These are phyloP conservation scores for Drosophila buzzatii DNA, from an alignment of 2,888 invertebrate species.

Conservation along the genomic window DNA sequence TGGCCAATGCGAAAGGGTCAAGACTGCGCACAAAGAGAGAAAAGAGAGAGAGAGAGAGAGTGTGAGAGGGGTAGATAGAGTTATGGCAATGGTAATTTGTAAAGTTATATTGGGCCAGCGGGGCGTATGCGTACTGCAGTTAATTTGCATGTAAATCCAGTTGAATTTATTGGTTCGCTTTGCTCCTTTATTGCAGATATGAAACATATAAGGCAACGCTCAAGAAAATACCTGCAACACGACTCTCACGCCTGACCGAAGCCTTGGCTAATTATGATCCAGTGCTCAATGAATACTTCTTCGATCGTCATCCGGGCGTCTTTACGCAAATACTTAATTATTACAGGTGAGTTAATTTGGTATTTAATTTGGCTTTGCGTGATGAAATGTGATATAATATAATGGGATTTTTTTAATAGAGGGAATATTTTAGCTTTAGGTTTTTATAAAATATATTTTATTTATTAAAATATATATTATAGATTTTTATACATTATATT, in stretches of 20 bases:
- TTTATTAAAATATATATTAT: no score
- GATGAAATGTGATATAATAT: neutral
- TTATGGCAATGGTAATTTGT: slow-evolving; percentile 73
- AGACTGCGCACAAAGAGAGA: slow-evolving; percentile 29
- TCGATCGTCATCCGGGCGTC: slow-evolving; percentile 95
- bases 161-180: slow-evolving; percentile 44
- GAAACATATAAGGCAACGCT: slow-evolving; percentile 93
- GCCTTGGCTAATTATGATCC: slow-evolving; percentile 96
- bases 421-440: no score
- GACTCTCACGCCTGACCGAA: slow-evolving; percentile 93
- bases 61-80: slow-evolving; percentile 6
- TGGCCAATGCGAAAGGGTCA: slow-evolving; percentile 57
- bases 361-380: neutral
- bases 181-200: slow-evolving; percentile 85
- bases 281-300: slow-evolving; percentile 95
- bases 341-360: slow-evolving; percentile 87
- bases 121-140: slow-evolving; percentile 48
- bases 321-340: slow-evolving; percentile 96
- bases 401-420: no score
- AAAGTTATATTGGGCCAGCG: slow-evolving; percentile 56
- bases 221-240: slow-evolving; percentile 95
- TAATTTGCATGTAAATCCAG: slow-evolving; percentile 64
- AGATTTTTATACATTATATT: no score
- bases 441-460: no score
- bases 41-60: neutral